Evolutionary conservation across 2,113 vertebrate genomes (phyloP).

Genomic region (Amphiprion percula): DNA sequence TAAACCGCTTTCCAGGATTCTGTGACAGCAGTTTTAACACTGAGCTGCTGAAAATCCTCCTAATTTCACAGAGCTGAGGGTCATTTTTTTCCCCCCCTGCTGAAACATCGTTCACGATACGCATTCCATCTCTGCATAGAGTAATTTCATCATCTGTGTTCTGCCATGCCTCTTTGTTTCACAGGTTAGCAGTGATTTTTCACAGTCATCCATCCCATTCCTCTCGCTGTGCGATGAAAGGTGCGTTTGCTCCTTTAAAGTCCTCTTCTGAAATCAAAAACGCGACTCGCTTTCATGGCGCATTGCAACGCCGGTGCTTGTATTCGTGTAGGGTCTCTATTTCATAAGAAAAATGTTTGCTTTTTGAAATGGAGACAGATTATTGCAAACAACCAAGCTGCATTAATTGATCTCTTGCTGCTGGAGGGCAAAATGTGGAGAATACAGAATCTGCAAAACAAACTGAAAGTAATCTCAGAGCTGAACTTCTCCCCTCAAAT

Average conservation of each 20-base stretch:
- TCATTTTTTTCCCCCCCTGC: conserved; percentile 59
- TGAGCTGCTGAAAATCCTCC: conserved; percentile 75
- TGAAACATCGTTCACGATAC: conserved; percentile 76
- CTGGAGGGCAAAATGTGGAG: conserved; percentile 26
- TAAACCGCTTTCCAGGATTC: conserved; percentile 70
- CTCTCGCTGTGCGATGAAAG: conserved; percentile 72
- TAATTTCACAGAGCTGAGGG: conserved; percentile 77
- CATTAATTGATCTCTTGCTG: conserved; percentile 53
- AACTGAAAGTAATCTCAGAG: conserved; percentile 50
- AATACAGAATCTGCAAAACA: conserved; percentile 38
- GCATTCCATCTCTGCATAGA: conserved; percentile 73
- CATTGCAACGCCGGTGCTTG: conserved; percentile 36
- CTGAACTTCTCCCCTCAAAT: conserved; percentile 11
- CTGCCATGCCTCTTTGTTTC: conserved; percentile 72
- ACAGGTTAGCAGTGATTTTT: conserved; percentile 69
- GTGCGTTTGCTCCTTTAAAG: conserved; percentile 68
- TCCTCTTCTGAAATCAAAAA: conserved; percentile 61
- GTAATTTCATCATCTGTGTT: conserved; percentile 77
- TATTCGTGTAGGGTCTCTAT: conserved; percentile 63
- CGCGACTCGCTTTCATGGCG: conserved; percentile 57
- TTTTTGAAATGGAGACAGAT: conserved; percentile 63
- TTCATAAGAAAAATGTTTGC: conserved; percentile 70
- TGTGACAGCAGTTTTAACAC: conserved; percentile 70
- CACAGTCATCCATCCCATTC: conserved; percentile 61
- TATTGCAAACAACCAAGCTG: conserved; percentile 51